Evolutionary conservation across 92 coral and sea anemone species (phyloP), one percentile per base, ranked within the genome.

Genomic region (Chrysogorgia sp.): DNA sequence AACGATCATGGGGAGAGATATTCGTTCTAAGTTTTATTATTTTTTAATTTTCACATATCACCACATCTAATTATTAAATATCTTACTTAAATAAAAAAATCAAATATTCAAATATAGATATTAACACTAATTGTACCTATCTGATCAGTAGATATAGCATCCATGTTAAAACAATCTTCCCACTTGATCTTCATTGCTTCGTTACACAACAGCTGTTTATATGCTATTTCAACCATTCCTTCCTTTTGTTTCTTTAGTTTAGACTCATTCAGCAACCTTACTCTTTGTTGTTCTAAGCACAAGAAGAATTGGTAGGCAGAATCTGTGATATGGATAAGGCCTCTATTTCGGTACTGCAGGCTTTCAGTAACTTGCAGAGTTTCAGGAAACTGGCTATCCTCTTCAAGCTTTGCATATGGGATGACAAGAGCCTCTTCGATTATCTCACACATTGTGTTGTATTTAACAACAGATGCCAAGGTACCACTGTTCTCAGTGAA

Each of bases 301-400:
- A 82, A 20, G 14, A 74, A 40, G 61, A 82, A 82, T 22, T 82
- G 82, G 65, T 29, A 74, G 6, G 49, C 82, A 1, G 15, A 7
- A 29, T 74, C 82, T 13, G 62, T 72, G 40, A 82, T 82, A 30
- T 75, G 86, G 7, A 74, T 8, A 1, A 82, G 71, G 8, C 76
- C 86, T 0, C 82, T 25, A 14, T 52, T 63, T 22, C 68, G 26
- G 58, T 74, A 82, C 55, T 75, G 86, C 5, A 20, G 30, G 56
- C 74, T 80, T 70, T 82, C 86, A 41, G 76, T 62, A 26, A 82
- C 82, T 30, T n/a, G 0, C 43, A 82, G 34, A 28, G 86, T 82
- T 30, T 72, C 56, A 6, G 86, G 75, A 29, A 43, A 72, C 3
- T 40, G 33, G 10, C 72, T 23, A 3, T 65, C 15, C 1, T 9